A percentile compares a stretch with the other conserved stretches of the same genome.
Conservation (phyloP, 2,113 vertebrate genomes). For the Calyptomena viridis region DNA sequence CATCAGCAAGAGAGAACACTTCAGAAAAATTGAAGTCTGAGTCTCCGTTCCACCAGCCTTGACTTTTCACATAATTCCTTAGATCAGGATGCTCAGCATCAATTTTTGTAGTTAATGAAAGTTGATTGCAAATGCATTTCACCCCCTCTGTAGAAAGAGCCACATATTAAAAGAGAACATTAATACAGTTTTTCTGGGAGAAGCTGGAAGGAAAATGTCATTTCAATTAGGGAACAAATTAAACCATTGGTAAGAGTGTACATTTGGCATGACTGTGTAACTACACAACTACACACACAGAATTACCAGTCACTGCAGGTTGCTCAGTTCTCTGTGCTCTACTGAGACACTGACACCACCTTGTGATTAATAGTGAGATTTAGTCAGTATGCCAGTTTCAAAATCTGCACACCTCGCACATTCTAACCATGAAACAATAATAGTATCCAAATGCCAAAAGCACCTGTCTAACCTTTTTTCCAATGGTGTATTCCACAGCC, state of each 20-base stretch:
- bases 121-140: slow-evolving; percentile 76
- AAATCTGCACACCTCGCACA: not conserved
- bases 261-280: not conserved
- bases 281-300: not conserved
- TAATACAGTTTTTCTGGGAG: not conserved
- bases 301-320: not conserved
- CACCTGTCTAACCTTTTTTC: not conserved
- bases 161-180: not conserved
- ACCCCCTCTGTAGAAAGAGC: slow-evolving; percentile 71
- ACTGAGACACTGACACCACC: not conserved
- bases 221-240: not conserved
- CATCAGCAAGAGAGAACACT: slow-evolving; percentile 73
- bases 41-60: slow-evolving; percentile 80
- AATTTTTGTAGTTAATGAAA: slow-evolving; percentile 79
- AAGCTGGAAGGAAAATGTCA: not conserved
- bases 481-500: not conserved
- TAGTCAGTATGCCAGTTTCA: not conserved
- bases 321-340: not conserved
- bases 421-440: not conserved
- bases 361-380: not conserved
- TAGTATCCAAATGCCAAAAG: not conserved
- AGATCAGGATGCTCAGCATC: slow-evolving; percentile 79
- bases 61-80: slow-evolving; percentile 72
- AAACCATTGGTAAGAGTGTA: not conserved
- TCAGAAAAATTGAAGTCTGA: slow-evolving; percentile 81